Conservation (phyloP, 1,140 invertebrate genomes). For the Ooceraea biroi region DNA sequence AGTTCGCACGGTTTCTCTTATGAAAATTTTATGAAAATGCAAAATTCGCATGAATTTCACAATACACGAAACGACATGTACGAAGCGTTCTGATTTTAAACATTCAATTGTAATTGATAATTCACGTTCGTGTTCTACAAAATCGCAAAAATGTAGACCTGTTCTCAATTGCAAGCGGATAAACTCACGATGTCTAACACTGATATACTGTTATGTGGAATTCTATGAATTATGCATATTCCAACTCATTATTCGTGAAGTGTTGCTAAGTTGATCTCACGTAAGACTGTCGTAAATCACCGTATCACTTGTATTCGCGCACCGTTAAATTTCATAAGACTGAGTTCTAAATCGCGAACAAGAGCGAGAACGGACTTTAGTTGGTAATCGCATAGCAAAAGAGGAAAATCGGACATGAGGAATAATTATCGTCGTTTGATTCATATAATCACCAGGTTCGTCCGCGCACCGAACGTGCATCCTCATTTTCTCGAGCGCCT, state of each 20-base stretch:
- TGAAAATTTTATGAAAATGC: neutral
- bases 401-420: neutral
- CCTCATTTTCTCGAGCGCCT: conserved; percentile 19
- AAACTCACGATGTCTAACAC: too few relatives aligned
- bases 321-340: neutral
- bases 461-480: neutral
- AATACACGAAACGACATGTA: neutral
- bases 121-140: neutral
- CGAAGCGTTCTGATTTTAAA: neutral
- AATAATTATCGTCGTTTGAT: conserved; percentile 51
- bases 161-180: neutral
- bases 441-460: conserved; percentile 15
- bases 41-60: too few relatives aligned
- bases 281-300: too few relatives aligned
- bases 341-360: neutral
- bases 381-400: neutral
- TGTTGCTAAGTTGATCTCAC: too few relatives aligned
- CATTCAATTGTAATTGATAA: neutral
- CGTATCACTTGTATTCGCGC: too few relatives aligned
- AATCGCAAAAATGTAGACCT: conserved; percentile 48
- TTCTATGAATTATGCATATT: too few relatives aligned
- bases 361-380: neutral
- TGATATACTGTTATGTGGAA: too few relatives aligned
- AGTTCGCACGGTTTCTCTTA: neutral
- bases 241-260: too few relatives aligned